Conservation (phyloP, 2,888 invertebrate species). For the Vanessa cardui region DNA sequence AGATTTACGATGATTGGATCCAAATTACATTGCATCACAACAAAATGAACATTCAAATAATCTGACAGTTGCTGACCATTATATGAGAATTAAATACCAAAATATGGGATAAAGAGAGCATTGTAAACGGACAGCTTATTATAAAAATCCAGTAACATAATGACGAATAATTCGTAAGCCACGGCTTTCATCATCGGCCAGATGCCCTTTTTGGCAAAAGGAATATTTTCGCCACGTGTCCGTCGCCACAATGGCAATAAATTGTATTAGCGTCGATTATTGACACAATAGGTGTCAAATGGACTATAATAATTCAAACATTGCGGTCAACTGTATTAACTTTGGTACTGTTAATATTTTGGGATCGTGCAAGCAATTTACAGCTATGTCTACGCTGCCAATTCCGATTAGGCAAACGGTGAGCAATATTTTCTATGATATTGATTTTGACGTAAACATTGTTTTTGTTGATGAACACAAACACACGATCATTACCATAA, state of each 20-base stretch:
- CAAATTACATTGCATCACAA: conserved; percentile 25
- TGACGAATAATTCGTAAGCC: conserved; percentile 52
- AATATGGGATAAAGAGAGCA: conserved; percentile 50
- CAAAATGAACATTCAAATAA: conserved; percentile 48
- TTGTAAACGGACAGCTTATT: conserved; percentile 50
- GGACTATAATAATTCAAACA: conserved; percentile 62
- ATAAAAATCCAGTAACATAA: conserved; percentile 53
- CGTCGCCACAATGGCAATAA: conserved; percentile 56
- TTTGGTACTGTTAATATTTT: conserved; percentile 1
- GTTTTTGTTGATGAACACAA: conserved; percentile 42
- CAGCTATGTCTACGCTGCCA: neutral
- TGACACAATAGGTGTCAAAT: conserved; percentile 71
- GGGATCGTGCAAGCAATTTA: neutral
- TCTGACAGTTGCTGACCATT: conserved; percentile 51
- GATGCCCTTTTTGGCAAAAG: conserved; percentile 44
- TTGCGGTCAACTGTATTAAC: conserved; percentile 29
- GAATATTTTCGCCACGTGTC: conserved; percentile 69
- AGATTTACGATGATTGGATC: conserved; percentile 11
- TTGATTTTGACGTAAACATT: conserved; percentile 35
- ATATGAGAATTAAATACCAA: conserved; percentile 53
- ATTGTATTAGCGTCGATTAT: conserved; percentile 63
- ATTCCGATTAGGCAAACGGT: neutral
- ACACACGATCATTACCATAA: conserved; percentile 43
- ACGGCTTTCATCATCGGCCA: conserved; percentile 62
- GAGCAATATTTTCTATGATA: neutral